These are phyloP conservation scores for Brachyalestes nurse DNA, from an alignment of 2,797 vertebrate species.

Conservation along the genomic window DNA sequence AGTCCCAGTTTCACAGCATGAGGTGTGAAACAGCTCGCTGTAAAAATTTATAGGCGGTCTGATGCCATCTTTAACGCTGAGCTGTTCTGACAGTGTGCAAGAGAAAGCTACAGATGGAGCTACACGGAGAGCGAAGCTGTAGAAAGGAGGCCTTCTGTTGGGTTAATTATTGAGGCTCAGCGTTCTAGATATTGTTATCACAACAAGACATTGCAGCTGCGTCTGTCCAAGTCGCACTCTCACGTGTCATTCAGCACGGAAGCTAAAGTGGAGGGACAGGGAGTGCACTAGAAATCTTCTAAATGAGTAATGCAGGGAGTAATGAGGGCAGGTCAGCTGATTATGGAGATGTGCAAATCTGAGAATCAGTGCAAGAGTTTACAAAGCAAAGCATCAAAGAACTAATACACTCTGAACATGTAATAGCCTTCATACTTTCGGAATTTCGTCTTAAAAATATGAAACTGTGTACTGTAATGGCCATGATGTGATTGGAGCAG, in stretches of 20 bases:
- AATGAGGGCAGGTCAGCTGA: background rate
- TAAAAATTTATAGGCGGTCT: background rate
- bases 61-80: background rate
- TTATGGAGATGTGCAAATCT: background rate
- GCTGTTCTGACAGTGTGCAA: background rate
- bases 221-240: background rate
- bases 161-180: background rate
- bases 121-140: background rate
- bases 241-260: background rate
- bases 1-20: background rate
- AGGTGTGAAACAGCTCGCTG: background rate
- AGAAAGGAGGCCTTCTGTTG: background rate
- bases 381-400: background rate
- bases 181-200: background rate
- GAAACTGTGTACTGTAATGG: too few species aligned
- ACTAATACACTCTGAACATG: background rate
- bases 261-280: background rate
- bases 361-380: background rate
- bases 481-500: too few species aligned
- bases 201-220: background rate
- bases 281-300: too few species aligned
- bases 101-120: constrained; percentile 2
- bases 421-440: too few species aligned
- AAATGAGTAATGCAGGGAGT: too few species aligned
- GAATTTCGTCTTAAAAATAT: too few species aligned